These are phyloP conservation scores for Drosophila bocqueti DNA, from an alignment of 1,140 invertebrate genomes.

Conservation along the genomic window DNA sequence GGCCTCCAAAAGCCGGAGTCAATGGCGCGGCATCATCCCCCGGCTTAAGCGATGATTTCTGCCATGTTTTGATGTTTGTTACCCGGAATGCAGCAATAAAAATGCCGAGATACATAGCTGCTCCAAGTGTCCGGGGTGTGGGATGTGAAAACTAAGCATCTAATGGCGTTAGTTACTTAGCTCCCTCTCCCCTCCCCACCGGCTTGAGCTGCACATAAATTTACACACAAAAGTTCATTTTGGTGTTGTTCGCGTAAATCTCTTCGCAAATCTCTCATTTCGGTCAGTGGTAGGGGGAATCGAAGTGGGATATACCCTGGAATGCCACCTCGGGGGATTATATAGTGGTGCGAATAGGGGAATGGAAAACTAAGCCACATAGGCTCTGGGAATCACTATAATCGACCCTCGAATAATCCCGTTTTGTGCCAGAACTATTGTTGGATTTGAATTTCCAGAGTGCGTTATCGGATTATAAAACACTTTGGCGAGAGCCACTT, in stretches of 20 bases:
- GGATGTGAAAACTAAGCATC: conserved; percentile 57
- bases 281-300: conserved; percentile 7
- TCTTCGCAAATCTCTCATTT: conserved; percentile 77
- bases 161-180: conserved; percentile 79
- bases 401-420: background rate
- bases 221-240: conserved; percentile 77
- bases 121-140: background rate
- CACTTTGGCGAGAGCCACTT: background rate
- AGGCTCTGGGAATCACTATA: background rate
- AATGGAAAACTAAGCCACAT: background rate
- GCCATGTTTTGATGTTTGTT: conserved; percentile 65
- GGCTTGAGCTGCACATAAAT: conserved; percentile 64
- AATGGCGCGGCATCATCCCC: conserved; percentile 12
- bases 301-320: conserved; percentile 31
- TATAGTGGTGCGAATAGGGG: background rate
- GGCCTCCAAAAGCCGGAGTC: conserved; percentile 17
- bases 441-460: conserved; percentile 4
- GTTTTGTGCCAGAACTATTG: background rate
- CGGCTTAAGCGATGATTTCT: conserved; percentile 64
- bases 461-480: conserved; percentile 6
- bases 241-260: conserved; percentile 70
- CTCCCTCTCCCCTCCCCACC: background rate
- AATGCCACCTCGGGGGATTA: background rate
- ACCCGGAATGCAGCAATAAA: conserved; percentile 74
- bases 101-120: conserved; percentile 48